Conservation (phyloP, 2,113 vertebrate species). For the Myanophis thanlyinensis region DNA sequence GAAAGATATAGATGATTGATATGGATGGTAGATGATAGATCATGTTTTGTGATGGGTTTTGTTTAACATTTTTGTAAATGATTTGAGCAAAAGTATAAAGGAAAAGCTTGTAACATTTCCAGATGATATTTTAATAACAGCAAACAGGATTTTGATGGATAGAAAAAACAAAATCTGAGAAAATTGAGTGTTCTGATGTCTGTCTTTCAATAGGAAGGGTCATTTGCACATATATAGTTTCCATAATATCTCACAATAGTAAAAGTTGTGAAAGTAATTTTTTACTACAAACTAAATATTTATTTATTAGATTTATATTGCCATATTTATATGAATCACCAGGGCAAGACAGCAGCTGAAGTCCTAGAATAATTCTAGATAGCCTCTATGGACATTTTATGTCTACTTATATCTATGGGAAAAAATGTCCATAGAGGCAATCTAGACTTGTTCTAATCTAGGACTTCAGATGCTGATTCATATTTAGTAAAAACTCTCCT, state of each 20-base stretch:
- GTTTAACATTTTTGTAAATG: neutral
- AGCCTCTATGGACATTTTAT: neutral
- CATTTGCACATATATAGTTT: neutral
- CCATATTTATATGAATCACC: neutral
- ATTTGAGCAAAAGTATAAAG: neutral
- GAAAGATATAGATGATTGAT: too few species aligned
- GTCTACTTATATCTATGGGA: neutral
- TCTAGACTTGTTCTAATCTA: neutral
- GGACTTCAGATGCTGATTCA: neutral
- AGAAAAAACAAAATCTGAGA: neutral
- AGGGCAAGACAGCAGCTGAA: neutral
- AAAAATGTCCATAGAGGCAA: neutral
- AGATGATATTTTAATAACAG: neutral
- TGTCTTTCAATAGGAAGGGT: neutral
- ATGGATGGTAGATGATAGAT: neutral
- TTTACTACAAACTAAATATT: neutral
- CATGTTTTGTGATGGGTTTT: neutral
- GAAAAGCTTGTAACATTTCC: neutral
- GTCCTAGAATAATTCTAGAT: neutral
- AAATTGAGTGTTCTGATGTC: neutral
- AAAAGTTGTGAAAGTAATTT: neutral
- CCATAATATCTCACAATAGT: neutral
- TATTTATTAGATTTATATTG: too few species aligned
- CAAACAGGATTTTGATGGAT: neutral
- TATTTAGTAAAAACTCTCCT: neutral